Evolutionary conservation across 2,888 invertebrate genomes (phyloP), one percentile per base, ranked within the genome.

Genomic region (Aromia moschata): DNA sequence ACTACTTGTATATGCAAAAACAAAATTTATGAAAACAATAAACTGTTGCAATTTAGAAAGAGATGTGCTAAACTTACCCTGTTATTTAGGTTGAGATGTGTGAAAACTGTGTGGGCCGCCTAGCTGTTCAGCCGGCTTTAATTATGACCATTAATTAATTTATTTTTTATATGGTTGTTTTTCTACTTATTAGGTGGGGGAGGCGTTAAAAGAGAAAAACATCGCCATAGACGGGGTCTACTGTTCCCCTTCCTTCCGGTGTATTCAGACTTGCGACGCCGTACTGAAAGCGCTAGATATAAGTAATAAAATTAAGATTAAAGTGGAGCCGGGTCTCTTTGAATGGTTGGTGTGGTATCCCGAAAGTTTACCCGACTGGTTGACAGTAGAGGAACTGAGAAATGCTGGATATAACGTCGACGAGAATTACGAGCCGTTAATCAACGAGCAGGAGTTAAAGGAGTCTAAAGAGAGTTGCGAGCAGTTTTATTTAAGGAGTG

Each of bases 311-410:
- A 78, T 90, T 25, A 86, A 87, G 67, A 86, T 95, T 17, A 86
- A 85, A 70, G 84, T 98, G 11, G 98, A 98, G 76, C 95, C 96
- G 0, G 94, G 93, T 0, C 81, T 98, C 36, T 98, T 97, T 80
- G 98, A 98, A 80, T 98, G 92, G 92, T 85, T 94, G 74, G 88
- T 89, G 25, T 97, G 96, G 96, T 94, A 96, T 79, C 85, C 87
- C 0, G 90, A 90, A 58, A 88, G 88, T 0, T 81, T 87, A 72
- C 93, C 93, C 1, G 85, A 87, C 14, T 96, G 93, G 87, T 88
- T 96, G 86, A 88, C 87, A 0, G 82, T 84, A 0, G 83, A 85
- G 0, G 95, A 96, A 75, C 80, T 95, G 2, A 81, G 82, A 11
- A 84, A 84, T 9, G 88, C 89, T 12, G 93, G 93, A 1, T 92